Evolutionary conservation across 2,888 invertebrate species (phyloP), one percentile per base, ranked within the genome.

Genomic region (Philonicus albiceps): DNA sequence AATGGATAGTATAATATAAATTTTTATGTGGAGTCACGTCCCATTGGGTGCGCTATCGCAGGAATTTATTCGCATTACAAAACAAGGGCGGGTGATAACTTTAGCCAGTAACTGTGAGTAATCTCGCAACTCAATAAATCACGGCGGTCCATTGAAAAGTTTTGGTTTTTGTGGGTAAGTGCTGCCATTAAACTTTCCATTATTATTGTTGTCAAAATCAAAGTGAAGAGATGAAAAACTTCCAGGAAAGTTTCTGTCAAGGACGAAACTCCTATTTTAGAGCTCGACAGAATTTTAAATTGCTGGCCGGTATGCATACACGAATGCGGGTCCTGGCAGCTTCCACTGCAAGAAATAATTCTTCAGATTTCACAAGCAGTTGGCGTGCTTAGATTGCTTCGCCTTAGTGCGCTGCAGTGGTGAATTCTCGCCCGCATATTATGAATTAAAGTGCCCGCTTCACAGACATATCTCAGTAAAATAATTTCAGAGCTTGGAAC

Each of bases 141-240:
- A 76, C 22, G 34, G 6, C 19, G 40, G 76, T 76, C 40, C 76
- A 76, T 76, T 76, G 40, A 76, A 74, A 76, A 76, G 34, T 76
- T 76, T 76, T 76, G 76, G 76, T 37, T 40, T 43, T 76, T 76
- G 74, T 74, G 74, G 74, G 2, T 74, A 74, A 74, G 74, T 34
- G 31, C 31, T 31, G 16, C 74, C 31, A 34, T 74, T 74, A 74
- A 64, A 34, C 34, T 74, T 74, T 34, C 74, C 74, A 74, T 74
- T 74, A 74, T 74, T 74, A 74, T 74, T 74, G 74, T 74, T 74
- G 74, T 74, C 74, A 74, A 74, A 74, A 74, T 74, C 74, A 74
- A 74, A 74, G 74, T n/a, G 40, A 13, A 13, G 74, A 74, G 34
- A 31, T 74, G 74, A 31, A 34, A 74, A 74, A 34, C 13, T 34